phyloP scores from a whole-genome alignment of 1,140 invertebrate genomes.

The Drosophila lacertosa region DNA sequence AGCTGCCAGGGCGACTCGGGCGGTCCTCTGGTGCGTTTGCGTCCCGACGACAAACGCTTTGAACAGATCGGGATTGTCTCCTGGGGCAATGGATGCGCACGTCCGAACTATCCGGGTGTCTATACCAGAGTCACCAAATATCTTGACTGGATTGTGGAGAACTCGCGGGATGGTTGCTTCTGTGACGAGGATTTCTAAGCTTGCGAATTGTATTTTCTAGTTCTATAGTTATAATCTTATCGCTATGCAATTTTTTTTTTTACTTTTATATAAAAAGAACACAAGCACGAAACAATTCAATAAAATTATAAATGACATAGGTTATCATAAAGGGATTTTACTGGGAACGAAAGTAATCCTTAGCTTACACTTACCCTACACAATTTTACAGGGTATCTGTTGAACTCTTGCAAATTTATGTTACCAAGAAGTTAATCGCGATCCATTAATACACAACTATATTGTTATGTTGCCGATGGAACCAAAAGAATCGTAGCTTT shows the following conservation, averaged over 20 bases:
- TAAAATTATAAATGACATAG: slow-evolving; percentile 64
- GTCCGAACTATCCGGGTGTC: slow-evolving; percentile 90
- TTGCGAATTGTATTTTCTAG: slow-evolving; percentile 29
- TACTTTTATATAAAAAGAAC: slow-evolving; percentile 48
- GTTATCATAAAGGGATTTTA: slow-evolving; percentile 25
- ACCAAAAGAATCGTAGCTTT: too few species aligned
- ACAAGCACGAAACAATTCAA: slow-evolving; percentile 48
- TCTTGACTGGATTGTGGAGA: slow-evolving; percentile 90
- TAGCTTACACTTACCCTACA: too few species aligned
- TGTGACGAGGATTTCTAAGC: slow-evolving; percentile 85
- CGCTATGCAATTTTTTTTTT: slow-evolving; percentile 47
- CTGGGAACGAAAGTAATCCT: neutral
- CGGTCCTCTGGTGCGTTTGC: slow-evolving; percentile 91
- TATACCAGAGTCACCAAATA: slow-evolving; percentile 92
- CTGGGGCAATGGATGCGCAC: slow-evolving; percentile 89
- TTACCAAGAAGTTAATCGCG: too few species aligned
- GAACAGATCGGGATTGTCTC: slow-evolving; percentile 90
- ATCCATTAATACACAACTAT: too few species aligned
- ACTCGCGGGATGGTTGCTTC: slow-evolving; percentile 90
- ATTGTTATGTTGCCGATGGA: too few species aligned
- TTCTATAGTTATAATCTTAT: slow-evolving; percentile 51
- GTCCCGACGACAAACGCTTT: slow-evolving; percentile 89
- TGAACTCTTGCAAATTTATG: too few species aligned
- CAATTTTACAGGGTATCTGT: too few species aligned
- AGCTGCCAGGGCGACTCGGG: slow-evolving; percentile 97